Evolutionary conservation across 2,113 vertebrate species (phyloP).

Genomic region (Etheostoma cragini): DNA sequence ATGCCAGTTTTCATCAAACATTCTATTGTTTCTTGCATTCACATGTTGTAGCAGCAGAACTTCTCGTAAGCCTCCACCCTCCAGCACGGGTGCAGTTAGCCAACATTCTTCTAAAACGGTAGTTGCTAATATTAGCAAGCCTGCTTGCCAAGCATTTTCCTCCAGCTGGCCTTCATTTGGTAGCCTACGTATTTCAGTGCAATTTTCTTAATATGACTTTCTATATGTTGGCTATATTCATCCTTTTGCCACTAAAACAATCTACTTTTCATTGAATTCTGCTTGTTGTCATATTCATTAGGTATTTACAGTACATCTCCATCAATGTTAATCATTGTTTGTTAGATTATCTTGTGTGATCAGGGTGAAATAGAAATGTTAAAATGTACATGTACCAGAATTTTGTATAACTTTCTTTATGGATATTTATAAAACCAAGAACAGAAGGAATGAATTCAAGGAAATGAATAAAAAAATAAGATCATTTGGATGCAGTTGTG

Average conservation of each 20-base stretch:
- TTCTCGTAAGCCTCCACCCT: neutral
- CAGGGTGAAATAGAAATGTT: neutral
- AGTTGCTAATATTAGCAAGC: neutral
- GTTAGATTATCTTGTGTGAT: neutral
- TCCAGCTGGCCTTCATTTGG: neutral
- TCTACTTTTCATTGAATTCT: neutral
- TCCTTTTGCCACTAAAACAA: neutral
- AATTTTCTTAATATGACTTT: neutral
- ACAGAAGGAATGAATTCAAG: neutral
- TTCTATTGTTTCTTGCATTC: neutral
- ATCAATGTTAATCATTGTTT: neutral
- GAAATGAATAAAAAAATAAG: neutral
- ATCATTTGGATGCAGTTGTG: conserved; percentile 12
- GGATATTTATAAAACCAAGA: too few relatives aligned
- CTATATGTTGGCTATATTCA: neutral
- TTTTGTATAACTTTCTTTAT: neutral
- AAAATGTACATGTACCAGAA: neutral
- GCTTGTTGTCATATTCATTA: neutral
- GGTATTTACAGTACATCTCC: neutral
- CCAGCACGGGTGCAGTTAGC: neutral
- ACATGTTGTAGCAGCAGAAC: neutral
- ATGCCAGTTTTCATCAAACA: neutral
- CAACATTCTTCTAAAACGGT: neutral
- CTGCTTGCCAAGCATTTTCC: neutral
- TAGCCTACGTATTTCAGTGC: neutral